Evolutionary conservation across 2,113 vertebrate species (phyloP).

Genomic region (Proterorhinus semilunaris): DNA sequence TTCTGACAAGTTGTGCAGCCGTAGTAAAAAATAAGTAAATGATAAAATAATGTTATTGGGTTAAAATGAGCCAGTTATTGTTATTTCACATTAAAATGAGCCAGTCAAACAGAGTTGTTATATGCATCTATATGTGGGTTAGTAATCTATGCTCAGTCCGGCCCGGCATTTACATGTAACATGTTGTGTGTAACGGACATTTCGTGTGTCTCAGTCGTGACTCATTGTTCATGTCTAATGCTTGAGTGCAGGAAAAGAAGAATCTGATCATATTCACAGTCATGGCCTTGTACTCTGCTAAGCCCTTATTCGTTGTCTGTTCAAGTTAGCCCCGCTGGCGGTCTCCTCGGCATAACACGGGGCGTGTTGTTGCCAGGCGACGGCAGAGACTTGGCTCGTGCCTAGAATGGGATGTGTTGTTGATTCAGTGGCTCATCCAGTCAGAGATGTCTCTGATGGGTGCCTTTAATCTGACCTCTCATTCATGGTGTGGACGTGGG

Average conservation of each 20-base stretch:
- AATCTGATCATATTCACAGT: slow-evolving; percentile 43
- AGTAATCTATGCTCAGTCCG: not conserved
- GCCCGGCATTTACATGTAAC: slow-evolving; percentile 22
- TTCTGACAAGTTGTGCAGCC: no score
- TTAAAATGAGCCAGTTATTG: not conserved
- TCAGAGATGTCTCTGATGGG: slow-evolving; percentile 62
- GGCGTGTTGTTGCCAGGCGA: slow-evolving; percentile 74
- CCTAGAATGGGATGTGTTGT: slow-evolving; percentile 68
- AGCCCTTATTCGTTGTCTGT: slow-evolving; percentile 36
- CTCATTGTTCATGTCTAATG: slow-evolving; percentile 28
- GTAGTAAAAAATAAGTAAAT: no score
- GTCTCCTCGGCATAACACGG: slow-evolving; percentile 42
- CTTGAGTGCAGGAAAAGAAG: slow-evolving; percentile 5
- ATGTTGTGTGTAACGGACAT: slow-evolving; percentile 28
- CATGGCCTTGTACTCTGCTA: slow-evolving; percentile 48
- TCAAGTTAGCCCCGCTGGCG: slow-evolving; percentile 43
- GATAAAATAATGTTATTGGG: no score
- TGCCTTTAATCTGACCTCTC: slow-evolving; percentile 56
- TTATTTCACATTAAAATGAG: not conserved
- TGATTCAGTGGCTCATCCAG: slow-evolving; percentile 61
- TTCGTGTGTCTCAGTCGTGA: slow-evolving; percentile 40
- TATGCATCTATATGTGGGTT: no score
- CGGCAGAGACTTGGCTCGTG: slow-evolving; percentile 53
- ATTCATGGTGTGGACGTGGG: slow-evolving; percentile 19
- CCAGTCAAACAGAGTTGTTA: no score